A percentile compares a stretch with the other conserved stretches of the same genome.
Evolutionary conservation across 2,888 invertebrate genomes (phyloP).

Genomic region (Oligia strigilis): DNA sequence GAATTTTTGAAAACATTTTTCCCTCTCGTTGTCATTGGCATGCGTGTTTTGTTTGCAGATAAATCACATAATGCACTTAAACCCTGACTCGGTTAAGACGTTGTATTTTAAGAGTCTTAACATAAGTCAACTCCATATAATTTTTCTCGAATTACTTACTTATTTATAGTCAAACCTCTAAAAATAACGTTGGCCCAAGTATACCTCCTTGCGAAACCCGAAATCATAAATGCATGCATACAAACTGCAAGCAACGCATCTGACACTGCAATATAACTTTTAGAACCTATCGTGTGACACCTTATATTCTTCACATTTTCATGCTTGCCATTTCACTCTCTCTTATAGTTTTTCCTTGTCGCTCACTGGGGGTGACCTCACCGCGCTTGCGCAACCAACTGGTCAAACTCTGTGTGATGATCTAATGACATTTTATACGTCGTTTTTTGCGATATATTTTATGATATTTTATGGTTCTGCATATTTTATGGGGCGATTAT

Average conservation of each 20-base stretch:
- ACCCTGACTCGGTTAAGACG: not conserved
- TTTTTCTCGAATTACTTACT: not conserved
- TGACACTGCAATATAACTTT: slow-evolving; percentile 4
- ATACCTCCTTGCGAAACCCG: slow-evolving; percentile 8
- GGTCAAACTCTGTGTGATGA: slow-evolving; percentile 49
- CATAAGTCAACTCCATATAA: too few relatives aligned
- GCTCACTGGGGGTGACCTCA: slow-evolving; percentile 60
- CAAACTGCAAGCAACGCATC: not conserved
- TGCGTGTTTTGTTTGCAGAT: not conserved
- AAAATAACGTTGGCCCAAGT: not conserved
- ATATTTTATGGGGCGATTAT: slow-evolving; percentile 25
- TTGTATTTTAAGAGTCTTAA: too few relatives aligned
- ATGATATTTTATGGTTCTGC: slow-evolving; percentile 28
- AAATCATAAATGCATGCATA: not conserved
- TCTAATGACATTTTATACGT: slow-evolving; percentile 63
- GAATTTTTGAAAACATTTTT: not conserved
- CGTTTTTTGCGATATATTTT: slow-evolving; percentile 39
- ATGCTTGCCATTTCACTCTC: slow-evolving; percentile 50
- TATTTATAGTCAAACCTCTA: not conserved
- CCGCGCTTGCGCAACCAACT: slow-evolving; percentile 63
- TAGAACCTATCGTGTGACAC: slow-evolving; percentile 3
- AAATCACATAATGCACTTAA: not conserved
- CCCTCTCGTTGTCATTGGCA: not conserved
- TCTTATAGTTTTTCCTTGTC: slow-evolving; percentile 45
- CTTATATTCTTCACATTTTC: slow-evolving; percentile 26